These are phyloP conservation scores for Clitarchus hookeri DNA, from an alignment of 2,888 invertebrate genomes.

Conservation along the genomic window DNA sequence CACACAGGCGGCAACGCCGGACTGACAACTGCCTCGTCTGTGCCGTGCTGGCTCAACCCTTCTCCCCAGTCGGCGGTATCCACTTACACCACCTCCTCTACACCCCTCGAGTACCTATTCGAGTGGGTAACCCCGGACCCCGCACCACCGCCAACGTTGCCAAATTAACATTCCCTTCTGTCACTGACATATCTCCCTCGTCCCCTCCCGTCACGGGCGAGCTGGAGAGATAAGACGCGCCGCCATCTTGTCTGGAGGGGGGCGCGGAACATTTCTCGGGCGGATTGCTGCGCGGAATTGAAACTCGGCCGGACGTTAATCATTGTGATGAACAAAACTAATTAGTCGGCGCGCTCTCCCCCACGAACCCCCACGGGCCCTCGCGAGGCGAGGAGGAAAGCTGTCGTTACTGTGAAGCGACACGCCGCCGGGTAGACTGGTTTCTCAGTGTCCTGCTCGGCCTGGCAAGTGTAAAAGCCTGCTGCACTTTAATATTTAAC, in stretches of 20 bases:
- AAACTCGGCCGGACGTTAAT: slow-evolving; percentile 9
- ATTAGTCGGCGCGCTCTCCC: not conserved
- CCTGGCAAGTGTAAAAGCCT: too few species aligned
- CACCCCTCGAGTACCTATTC: not conserved
- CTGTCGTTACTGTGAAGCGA: not conserved
- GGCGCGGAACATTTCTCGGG: not conserved
- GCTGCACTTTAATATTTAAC: too few species aligned
- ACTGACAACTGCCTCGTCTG: not conserved
- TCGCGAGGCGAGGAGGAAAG: not conserved
- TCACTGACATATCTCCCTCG: not conserved
- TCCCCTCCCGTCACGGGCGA: not conserved
- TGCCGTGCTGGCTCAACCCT: not conserved
- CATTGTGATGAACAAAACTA: slow-evolving; percentile 14
- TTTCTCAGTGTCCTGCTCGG: too few species aligned
- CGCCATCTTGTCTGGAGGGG: not conserved
- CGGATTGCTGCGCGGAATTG: not conserved
- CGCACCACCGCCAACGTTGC: not conserved
- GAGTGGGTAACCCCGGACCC: not conserved
- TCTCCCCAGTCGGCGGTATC: not conserved
- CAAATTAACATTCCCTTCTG: slow-evolving; percentile 4
- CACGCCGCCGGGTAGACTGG: too few species aligned
- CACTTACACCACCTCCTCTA: not conserved
- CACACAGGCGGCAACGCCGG: not conserved
- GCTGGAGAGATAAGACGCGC: not conserved
- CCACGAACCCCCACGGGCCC: not conserved